phyloP scores from a whole-genome alignment of 2,888 invertebrate genomes.

The Tribolium freemani region DNA sequence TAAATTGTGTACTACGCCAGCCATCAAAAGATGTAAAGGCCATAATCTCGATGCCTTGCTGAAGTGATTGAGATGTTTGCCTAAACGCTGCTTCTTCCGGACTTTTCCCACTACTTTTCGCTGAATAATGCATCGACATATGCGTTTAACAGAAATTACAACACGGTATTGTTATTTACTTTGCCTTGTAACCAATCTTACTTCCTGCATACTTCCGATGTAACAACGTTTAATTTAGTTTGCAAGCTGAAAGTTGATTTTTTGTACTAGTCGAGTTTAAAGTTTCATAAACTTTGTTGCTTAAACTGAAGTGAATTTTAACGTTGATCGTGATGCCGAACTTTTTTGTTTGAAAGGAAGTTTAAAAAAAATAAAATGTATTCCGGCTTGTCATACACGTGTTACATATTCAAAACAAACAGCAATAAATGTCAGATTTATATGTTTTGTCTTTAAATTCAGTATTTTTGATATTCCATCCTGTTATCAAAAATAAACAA shows the following conservation, averaged over 20 bases:
- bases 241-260: neutral
- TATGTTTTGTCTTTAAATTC: neutral
- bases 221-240: neutral
- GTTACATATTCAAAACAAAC: neutral
- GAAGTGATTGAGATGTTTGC: conserved; percentile 52
- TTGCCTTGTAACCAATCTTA: neutral
- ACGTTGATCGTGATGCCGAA: neutral
- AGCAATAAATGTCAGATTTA: neutral
- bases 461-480: neutral
- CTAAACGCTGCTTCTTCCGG: conserved; percentile 22
- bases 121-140: conserved; percentile 35
- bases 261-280: neutral
- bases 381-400: neutral
- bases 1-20: conserved; percentile 59
- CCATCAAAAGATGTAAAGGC: conserved; percentile 58
- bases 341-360: neutral
- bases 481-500: neutral
- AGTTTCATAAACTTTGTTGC: neutral
- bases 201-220: too few relatives aligned
- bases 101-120: conserved; percentile 22
- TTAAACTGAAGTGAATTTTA: neutral
- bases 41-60: conserved; percentile 40
- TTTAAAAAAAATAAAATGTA: neutral
- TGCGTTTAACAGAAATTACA: neutral
- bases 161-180: neutral